Evolutionary conservation across 2,888 invertebrate genomes (phyloP).

Genomic region (Hanleya hanleyi): DNA sequence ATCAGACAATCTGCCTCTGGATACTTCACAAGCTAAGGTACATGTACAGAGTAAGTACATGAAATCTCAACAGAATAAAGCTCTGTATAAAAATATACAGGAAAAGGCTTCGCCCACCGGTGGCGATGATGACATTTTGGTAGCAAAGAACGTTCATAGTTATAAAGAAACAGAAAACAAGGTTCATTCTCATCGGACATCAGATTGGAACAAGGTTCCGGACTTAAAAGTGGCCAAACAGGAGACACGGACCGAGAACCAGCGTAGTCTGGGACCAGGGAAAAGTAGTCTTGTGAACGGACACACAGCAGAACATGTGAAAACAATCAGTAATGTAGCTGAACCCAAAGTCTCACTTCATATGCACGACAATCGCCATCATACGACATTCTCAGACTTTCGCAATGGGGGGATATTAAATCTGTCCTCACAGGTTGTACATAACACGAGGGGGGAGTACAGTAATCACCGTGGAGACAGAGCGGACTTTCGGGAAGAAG

Average conservation of each 20-base stretch:
- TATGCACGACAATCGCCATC: constrained; percentile 41
- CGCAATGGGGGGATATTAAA: constrained; percentile 44
- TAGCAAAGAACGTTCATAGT: neutral
- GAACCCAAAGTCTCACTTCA: constrained; percentile 15
- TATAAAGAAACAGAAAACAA: constrained; percentile 6
- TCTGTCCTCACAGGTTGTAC: neutral
- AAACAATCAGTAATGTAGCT: neutral
- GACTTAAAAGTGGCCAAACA: constrained; percentile 35
- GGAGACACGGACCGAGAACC: constrained; percentile 30
- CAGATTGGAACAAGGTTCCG: constrained; percentile 17
- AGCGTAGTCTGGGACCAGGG: too few species aligned
- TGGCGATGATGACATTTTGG: neutral
- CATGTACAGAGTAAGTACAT: constrained; percentile 56
- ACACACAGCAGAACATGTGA: too few species aligned
- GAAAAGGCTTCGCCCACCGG: constrained; percentile 51
- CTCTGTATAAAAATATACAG: neutral
- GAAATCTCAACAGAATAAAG: constrained; percentile 38
- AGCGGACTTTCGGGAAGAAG: neutral
- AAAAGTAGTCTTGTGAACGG: too few species aligned
- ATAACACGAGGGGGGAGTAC: neutral
- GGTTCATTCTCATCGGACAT: too few species aligned
- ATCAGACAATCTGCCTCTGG: too few species aligned
- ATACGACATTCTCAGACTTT: constrained; percentile 57
- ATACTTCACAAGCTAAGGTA: too few species aligned
- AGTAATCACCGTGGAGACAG: constrained; percentile 17